These are phyloP conservation scores for Brienomyrus longianalis DNA, from an alignment of 2,113 vertebrate species.

Conservation along the genomic window DNA sequence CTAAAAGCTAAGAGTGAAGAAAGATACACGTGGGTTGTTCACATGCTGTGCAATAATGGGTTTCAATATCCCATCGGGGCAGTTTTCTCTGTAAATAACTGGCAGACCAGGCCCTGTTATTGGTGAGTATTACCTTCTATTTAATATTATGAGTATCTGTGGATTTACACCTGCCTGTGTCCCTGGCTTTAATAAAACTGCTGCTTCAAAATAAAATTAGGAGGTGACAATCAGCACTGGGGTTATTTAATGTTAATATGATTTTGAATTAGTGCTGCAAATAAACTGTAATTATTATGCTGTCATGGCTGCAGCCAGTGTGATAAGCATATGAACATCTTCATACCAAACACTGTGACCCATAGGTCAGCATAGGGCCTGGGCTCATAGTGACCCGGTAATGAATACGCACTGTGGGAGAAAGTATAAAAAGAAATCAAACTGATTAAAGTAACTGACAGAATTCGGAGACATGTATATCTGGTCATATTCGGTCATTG, in stretches of 20 bases:
- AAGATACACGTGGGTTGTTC: background rate
- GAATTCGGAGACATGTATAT: too few relatives aligned
- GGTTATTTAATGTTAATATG: background rate
- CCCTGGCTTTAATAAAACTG: background rate
- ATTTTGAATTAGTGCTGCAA: background rate
- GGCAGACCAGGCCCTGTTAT: background rate
- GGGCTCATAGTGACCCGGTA: too few relatives aligned
- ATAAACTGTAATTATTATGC: background rate
- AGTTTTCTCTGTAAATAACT: background rate
- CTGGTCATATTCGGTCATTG: too few relatives aligned
- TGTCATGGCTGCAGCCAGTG: background rate
- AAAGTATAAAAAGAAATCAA: background rate
- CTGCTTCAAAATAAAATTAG: background rate
- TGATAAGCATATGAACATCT: background rate
- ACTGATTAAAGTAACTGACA: background rate
- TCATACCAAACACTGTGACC: too few relatives aligned
- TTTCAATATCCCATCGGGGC: background rate
- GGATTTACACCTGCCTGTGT: background rate
- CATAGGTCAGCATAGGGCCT: too few relatives aligned
- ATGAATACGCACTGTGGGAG: too few relatives aligned
- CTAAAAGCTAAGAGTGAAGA: background rate
- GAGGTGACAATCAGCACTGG: background rate
- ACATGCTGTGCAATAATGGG: background rate
- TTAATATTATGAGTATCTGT: background rate
- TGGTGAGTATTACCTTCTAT: background rate